These are phyloP conservation scores for Cottoperca gobio DNA, from an alignment of 2,797 vertebrate species.

Conservation along the genomic window DNA sequence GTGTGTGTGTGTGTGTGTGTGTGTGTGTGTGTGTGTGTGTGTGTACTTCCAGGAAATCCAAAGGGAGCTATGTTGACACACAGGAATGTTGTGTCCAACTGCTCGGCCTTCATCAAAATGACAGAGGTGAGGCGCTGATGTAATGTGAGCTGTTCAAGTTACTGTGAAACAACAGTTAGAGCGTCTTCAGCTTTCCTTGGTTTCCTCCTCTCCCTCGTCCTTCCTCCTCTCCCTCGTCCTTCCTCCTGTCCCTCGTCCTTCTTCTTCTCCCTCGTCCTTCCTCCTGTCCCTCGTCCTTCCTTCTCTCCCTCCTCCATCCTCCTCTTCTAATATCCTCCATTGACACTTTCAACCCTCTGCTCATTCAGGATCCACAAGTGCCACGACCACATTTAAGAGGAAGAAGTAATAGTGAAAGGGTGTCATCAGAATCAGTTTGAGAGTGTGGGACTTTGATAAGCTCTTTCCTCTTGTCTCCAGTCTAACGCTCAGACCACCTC, in stretches of 20 bases:
- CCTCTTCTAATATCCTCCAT: no score
- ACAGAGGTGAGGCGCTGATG: conserved; percentile 85
- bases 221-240: not conserved
- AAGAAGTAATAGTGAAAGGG: not conserved
- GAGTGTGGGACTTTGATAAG: not conserved
- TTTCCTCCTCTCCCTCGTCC: not conserved
- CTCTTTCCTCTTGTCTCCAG: conserved; percentile 28
- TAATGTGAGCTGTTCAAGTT: not conserved
- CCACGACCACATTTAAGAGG: not conserved
- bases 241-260: not conserved
- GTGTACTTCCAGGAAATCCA: conserved; percentile 86
- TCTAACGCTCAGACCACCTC: conserved; percentile 33
- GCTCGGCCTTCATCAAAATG: conserved; percentile 91
- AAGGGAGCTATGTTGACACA: conserved; percentile 96
- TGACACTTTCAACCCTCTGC: not conserved
- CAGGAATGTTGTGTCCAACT: conserved; percentile 92
- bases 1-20: not conserved
- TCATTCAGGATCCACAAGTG: not conserved
- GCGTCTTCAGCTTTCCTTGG: no score
- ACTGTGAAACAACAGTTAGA: not conserved
- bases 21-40: conserved; percentile 10
- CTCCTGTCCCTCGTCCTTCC: not conserved
- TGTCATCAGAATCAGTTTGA: not conserved
- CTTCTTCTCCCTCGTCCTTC: not conserved
- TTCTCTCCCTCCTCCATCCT: not conserved